Evolutionary conservation across 1,140 invertebrate species (phyloP).

Genomic region (Bombyx mandarina): DNA sequence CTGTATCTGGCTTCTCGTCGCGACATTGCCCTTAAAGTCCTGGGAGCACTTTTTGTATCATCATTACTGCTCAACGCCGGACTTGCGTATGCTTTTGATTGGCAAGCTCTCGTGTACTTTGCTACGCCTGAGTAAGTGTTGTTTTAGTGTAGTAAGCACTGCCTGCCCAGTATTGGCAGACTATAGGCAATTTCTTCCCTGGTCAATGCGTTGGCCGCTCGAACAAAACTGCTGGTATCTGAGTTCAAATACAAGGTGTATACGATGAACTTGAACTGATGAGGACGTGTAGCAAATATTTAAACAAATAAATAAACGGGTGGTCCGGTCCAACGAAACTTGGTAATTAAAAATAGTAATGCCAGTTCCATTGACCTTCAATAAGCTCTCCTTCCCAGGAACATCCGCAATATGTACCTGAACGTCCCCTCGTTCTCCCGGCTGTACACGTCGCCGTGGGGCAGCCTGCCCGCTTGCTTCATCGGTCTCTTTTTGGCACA

Average conservation of each 20-base stretch:
- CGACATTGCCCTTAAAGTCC: constrained; percentile 4
- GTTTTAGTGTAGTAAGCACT: too few species aligned
- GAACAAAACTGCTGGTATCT: too few species aligned
- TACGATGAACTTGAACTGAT: too few species aligned
- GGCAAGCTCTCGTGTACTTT: constrained; percentile 15
- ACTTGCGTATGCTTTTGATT: constrained; percentile 15
- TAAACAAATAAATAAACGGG: too few species aligned
- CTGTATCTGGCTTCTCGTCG: constrained; percentile 7
- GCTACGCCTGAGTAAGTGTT: constrained; percentile 14
- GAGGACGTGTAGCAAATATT: too few species aligned
- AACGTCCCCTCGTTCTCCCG: constrained; percentile 10
- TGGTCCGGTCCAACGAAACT: too few species aligned
- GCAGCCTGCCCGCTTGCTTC: constrained; percentile 16
- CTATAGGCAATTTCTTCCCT: too few species aligned
- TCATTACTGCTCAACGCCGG: constrained; percentile 8
- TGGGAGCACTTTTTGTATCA: constrained; percentile 5
- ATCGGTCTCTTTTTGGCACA: constrained; percentile 15
- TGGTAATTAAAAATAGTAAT: too few species aligned
- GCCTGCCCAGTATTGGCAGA: too few species aligned
- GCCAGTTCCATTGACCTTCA: neutral
- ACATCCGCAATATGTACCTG: constrained; percentile 10
- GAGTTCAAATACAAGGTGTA: too few species aligned
- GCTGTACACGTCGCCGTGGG: constrained; percentile 19
- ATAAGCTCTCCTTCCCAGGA: constrained; percentile 6
- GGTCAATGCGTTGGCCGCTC: too few species aligned